Evolutionary conservation across 2,888 invertebrate genomes (phyloP).

Genomic region (Hecatera dysodea): DNA sequence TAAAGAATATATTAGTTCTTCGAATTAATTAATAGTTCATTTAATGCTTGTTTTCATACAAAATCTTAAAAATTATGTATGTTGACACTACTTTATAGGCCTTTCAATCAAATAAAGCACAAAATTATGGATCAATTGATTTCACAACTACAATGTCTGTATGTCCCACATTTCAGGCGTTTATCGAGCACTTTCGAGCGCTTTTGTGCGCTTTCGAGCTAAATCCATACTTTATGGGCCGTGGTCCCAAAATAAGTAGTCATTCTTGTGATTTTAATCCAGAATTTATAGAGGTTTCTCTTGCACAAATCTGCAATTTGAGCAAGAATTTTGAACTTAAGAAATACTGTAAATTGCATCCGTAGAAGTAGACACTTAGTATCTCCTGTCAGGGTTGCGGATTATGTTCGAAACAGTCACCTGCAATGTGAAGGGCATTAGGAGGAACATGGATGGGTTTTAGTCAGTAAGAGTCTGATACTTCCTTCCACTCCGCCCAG

Average conservation of each 20-base stretch:
- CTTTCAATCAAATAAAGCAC: conserved; percentile 23
- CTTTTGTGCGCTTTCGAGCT: not conserved
- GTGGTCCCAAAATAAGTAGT: not conserved
- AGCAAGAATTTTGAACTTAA: conserved; percentile 2
- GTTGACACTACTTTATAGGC: not conserved
- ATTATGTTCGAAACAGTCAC: too few relatives aligned
- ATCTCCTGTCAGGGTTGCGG: too few relatives aligned
- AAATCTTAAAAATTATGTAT: not conserved
- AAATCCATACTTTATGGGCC: conserved; percentile 35
- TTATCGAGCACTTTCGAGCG: conserved; percentile 18
- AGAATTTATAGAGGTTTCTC: conserved; percentile 35
- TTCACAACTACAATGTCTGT: conserved; percentile 25
- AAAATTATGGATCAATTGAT: conserved; percentile 35
- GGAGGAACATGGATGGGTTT: too few relatives aligned
- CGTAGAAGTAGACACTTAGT: too few relatives aligned
- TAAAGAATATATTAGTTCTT: not conserved
- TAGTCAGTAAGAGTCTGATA: too few relatives aligned
- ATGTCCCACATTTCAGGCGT: conserved; percentile 16
- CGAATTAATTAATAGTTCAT: not conserved
- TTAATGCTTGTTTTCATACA: not conserved
- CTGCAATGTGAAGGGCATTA: too few relatives aligned
- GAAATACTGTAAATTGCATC: not conserved
- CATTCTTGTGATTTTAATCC: conserved; percentile 16
- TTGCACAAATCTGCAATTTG: conserved; percentile 33
- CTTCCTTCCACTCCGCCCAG: too few relatives aligned